These are phyloP conservation scores for Parasteatoda tepidariorum DNA, from an alignment of 1,140 invertebrate genomes.

Conservation along the genomic window DNA sequence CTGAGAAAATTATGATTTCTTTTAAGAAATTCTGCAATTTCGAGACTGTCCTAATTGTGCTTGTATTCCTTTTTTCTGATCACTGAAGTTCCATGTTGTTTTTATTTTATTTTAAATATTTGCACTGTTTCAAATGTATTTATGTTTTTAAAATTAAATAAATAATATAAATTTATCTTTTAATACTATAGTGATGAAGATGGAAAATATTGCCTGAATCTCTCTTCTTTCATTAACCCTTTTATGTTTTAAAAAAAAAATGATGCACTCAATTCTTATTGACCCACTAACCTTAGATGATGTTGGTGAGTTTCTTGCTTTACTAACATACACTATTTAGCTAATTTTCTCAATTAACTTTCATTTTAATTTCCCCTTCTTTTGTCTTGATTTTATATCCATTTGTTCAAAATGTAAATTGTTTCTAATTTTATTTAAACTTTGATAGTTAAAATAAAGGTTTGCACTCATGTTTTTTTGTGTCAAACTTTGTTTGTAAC, in stretches of 20 bases:
- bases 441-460: background rate
- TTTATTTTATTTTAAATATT: too few relatives aligned
- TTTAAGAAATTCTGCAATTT: too few relatives aligned
- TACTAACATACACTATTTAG: background rate
- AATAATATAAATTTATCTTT: too few relatives aligned
- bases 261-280: constrained; percentile 45
- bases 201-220: constrained; percentile 19
- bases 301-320: constrained; percentile 48
- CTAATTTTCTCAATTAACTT: background rate
- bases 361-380: background rate
- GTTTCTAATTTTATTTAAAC: background rate
- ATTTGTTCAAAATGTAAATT: background rate
- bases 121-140: too few relatives aligned
- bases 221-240: background rate
- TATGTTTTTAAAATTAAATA: too few relatives aligned
- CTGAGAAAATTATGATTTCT: too few relatives aligned
- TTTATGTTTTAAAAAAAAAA: constrained; percentile 16
- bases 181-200: constrained; percentile 3
- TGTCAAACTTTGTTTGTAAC: background rate
- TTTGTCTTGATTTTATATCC: background rate
- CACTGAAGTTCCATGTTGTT: too few relatives aligned
- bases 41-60: too few relatives aligned
- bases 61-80: too few relatives aligned
- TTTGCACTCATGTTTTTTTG: background rate
- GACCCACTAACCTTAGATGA: constrained; percentile 52